phyloP scores from a whole-genome alignment of 2,797 vertebrate genomes.

The Fratercula arctica region DNA sequence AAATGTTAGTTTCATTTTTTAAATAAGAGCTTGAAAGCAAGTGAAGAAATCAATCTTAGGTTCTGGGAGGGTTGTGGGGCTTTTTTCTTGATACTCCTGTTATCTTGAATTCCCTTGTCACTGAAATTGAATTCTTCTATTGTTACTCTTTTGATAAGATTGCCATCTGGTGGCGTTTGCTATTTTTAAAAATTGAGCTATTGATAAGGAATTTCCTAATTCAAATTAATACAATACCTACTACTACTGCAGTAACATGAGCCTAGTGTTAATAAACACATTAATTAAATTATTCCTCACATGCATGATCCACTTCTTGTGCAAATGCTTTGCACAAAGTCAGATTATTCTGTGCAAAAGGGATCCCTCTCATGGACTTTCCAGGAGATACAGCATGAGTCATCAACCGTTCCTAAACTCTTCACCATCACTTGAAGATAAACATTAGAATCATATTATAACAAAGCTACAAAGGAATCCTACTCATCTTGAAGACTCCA shows the following conservation, averaged over 20 bases:
- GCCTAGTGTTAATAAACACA: background rate
- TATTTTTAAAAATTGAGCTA: background rate
- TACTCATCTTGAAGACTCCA: background rate
- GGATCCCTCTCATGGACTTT: background rate
- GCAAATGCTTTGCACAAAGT: background rate
- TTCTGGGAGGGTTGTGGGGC: background rate
- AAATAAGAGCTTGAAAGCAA: background rate
- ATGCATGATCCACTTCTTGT: background rate
- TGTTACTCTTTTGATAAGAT: constrained; percentile 50
- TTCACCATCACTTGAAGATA: background rate
- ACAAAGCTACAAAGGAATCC: background rate
- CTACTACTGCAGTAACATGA: background rate
- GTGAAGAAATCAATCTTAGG: background rate
- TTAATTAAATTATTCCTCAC: background rate
- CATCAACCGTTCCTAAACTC: background rate
- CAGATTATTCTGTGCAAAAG: background rate
- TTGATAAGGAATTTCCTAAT: background rate
- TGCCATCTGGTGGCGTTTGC: constrained; percentile 73
- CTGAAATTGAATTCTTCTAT: background rate
- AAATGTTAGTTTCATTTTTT: background rate
- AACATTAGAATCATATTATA: background rate
- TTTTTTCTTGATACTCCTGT: background rate
- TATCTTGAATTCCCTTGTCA: background rate
- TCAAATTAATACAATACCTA: background rate
- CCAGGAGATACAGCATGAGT: background rate